Evolutionary conservation across 2,797 vertebrate genomes (phyloP), one percentile per base, ranked within the genome.

Genomic region (Melanotaenia parkinsoni): DNA sequence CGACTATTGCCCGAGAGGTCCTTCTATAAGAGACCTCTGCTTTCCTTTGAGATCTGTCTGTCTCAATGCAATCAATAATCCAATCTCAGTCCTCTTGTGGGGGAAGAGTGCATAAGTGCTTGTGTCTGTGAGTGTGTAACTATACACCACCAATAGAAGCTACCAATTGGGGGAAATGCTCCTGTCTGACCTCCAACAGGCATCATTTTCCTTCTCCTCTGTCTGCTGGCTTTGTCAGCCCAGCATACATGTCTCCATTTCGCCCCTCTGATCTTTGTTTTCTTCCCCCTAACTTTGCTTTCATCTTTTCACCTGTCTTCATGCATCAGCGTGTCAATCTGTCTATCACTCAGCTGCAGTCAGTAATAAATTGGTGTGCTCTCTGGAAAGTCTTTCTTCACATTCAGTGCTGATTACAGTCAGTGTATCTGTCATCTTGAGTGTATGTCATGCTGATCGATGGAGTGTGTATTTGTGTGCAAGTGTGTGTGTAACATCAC

Each of bases 341-440:
- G 80, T 90, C 88, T 47, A 64, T 90, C 91, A 85, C 35, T 79
- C 76, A 38, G 53, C 68, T 78, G 70, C 72, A 69, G 70, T 33
- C 76, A 11, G 67, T 80, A 77, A 88, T 87, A 89, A 90, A 91
- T 88, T 85, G 90, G 87, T 85, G 82, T 58, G 64, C 78, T 82
- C 79, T 76, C 60, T 24, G 61, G 63, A 88, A 84, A 74, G 47
- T 82, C 81, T 86, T 79, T 85, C 81, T 84, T 82, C 86, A 71
- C 78, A 67, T 90, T 85, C 78, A 74, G 58, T 6, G 37, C 72
- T 91, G 91, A 92, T 93, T 86, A 89, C 84, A 76, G 86, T 88
- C 88, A 88, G 83, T 87, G 87, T 90, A 82, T 91, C 88, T 90
- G 93, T 91, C 90, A 87, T 90, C 80, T 88, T 82, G 74, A 38